Evolutionary conservation across 2,113 vertebrate genomes (phyloP).

Genomic region (Sebastes schlegelii): DNA sequence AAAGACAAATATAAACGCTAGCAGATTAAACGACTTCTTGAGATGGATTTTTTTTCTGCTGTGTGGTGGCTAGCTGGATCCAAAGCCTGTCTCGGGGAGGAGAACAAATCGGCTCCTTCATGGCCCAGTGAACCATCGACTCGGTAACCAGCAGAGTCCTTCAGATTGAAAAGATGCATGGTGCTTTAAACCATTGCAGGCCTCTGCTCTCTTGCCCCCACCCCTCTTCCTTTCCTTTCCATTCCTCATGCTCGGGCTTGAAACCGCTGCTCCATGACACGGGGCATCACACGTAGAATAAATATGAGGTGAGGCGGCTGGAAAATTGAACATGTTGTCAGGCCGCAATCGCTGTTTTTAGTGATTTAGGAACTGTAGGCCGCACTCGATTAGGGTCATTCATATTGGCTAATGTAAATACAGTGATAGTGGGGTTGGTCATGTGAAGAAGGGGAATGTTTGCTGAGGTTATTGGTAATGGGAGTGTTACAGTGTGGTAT

Average conservation of each 20-base stretch:
- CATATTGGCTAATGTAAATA: slow-evolving; percentile 71
- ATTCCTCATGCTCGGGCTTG: slow-evolving; percentile 31
- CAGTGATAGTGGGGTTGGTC: slow-evolving; percentile 43
- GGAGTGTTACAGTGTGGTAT: slow-evolving; percentile 44
- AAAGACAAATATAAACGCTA: slow-evolving; percentile 30
- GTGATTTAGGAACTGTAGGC: slow-evolving; percentile 66
- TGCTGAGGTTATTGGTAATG: slow-evolving; percentile 59
- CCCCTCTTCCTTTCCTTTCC: slow-evolving; percentile 6
- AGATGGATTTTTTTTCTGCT: slow-evolving; percentile 36
- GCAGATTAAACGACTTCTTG: slow-evolving; percentile 51
- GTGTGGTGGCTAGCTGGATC: slow-evolving; percentile 21
- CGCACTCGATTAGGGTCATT: slow-evolving; percentile 61
- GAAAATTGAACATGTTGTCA: slow-evolving; percentile 76
- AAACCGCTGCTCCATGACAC: slow-evolving; percentile 70
- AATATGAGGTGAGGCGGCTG: slow-evolving; percentile 74
- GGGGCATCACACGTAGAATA: slow-evolving; percentile 69
- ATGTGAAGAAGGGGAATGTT: slow-evolving; percentile 55
- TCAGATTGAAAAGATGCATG: slow-evolving; percentile 75
- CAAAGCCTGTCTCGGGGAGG: slow-evolving; percentile 41
- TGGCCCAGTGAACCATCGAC: slow-evolving; percentile 74
- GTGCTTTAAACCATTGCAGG: slow-evolving; percentile 58
- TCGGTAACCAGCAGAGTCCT: slow-evolving; percentile 68
- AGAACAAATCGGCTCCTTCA: slow-evolving; percentile 75
- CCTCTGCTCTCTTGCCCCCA: slow-evolving; percentile 20
- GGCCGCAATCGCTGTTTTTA: slow-evolving; percentile 52